Base-by-base conservation (phyloP, 1,140 invertebrate genomes). In the Neomicropteryx cornuta region DNA sequence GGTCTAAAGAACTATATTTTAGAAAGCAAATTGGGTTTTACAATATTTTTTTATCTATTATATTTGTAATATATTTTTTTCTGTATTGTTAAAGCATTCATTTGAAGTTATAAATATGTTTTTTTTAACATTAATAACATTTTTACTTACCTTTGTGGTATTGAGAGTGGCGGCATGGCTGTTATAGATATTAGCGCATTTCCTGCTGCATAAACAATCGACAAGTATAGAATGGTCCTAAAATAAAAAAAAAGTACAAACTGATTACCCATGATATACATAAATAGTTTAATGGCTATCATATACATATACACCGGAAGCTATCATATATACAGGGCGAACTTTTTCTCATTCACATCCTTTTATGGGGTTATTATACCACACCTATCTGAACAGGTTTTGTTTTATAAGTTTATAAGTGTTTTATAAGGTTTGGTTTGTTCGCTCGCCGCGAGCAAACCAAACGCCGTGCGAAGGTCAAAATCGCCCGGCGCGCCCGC, bases 171-270 rank as follows among this genome's bases (percentile, higher is more conserved):
- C 31, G 62, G 83, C 51, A 66, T 75, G 38, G 81, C 72, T 2
- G 74, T 71, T 1, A 83, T 39, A 1, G 93, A 72, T 4, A 97
- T 66, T 1, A 93, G 50, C 11, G 89, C 54, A 59, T 87, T 90
- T 14, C 93, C 94, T 18, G 78, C 28, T 1, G 81, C 78, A 53
- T 97, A 97, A 13, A 97, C 64, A 22, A 93, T 72, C 34, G 89
- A 93, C 22, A 95, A 61, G 56, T 83, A 90, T 10, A 94, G 61
- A 41, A 93, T 92, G 1, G 91, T 93, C 63, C 72, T 79, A 58
- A 77, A 93, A 60, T 45, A 36, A 36, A 51, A 46, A 45, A 33
- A 28, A 42, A 3, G 38, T 17, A 8, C 23, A 13, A 8, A 13
- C 8, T 8, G 23, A 8, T 27, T 13, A 27, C 23, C 23, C 13